Evolutionary conservation across 2,888 invertebrate genomes (phyloP).

Genomic region (Yponomeuta sedellus): DNA sequence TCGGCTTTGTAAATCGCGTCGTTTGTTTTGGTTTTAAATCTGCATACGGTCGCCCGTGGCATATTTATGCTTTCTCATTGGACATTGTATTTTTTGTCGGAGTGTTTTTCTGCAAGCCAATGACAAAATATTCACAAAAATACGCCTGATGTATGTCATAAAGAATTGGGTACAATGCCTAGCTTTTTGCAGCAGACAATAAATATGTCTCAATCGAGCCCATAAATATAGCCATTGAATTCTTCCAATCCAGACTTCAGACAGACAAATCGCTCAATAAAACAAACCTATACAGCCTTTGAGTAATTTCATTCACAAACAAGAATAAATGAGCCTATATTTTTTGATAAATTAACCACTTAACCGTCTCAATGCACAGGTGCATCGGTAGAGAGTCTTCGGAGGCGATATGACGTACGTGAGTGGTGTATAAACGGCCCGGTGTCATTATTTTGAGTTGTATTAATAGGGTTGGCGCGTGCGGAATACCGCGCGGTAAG

Average conservation of each 20-base stretch:
- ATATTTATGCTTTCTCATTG: not conserved
- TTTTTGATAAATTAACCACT: constrained; percentile 6
- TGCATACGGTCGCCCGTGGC: constrained; percentile 5
- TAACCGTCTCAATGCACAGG: constrained; percentile 12
- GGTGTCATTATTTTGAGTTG: constrained; percentile 11
- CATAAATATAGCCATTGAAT: not conserved
- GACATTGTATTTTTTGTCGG: not conserved
- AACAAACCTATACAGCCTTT: not conserved
- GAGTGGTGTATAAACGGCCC: constrained; percentile 14
- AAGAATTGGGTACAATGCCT: not conserved
- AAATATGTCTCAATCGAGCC: not conserved
- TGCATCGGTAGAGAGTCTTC: not conserved
- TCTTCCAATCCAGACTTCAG: not conserved
- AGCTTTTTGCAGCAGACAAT: not conserved
- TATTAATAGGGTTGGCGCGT: constrained; percentile 13
- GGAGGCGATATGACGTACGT: constrained; percentile 14
- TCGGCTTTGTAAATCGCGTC: constrained; percentile 24
- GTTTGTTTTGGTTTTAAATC: constrained; percentile 13
- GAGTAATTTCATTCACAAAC: not conserved
- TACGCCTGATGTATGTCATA: too few relatives aligned
- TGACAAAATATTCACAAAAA: too few relatives aligned
- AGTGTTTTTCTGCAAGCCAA: too few relatives aligned
- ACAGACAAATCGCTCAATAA: not conserved
- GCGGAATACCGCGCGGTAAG: constrained; percentile 4
- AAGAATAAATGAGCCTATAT: not conserved